Evolutionary conservation across 2,113 vertebrate genomes (phyloP).

Genomic region (Sylvietta virens): DNA sequence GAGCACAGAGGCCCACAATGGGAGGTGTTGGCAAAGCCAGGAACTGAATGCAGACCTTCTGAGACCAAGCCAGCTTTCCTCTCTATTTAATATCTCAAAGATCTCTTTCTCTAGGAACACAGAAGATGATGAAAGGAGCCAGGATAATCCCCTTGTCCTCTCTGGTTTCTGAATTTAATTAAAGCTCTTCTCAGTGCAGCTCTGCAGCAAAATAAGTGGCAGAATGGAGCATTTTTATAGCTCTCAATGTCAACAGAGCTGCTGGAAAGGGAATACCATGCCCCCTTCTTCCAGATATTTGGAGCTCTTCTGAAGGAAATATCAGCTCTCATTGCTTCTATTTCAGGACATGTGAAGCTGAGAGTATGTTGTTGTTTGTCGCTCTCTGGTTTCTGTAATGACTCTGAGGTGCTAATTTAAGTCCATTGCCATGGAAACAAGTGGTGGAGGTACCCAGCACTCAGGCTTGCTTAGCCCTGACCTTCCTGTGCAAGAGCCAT

Average conservation of each 20-base stretch:
- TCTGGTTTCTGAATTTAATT: constrained; percentile 2
- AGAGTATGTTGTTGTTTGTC: constrained; percentile 22
- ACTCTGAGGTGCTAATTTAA: constrained; percentile 54
- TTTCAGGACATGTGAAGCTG: constrained; percentile 14
- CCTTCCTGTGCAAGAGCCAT: not conserved
- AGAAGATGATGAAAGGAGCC: constrained; percentile 3
- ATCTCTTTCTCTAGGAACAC: not conserved
- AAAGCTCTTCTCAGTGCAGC: not conserved
- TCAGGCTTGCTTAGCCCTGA: constrained; percentile 21
- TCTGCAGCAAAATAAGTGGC: not conserved
- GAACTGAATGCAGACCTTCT: not conserved
- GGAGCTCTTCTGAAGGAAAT: constrained; percentile 9
- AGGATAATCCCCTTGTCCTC: constrained; percentile 7
- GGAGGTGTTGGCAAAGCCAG: not conserved
- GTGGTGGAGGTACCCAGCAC: not conserved
- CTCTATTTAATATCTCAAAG: not conserved
- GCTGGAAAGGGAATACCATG: not conserved
- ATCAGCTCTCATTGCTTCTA: constrained; percentile 15
- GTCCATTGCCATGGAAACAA: constrained; percentile 60
- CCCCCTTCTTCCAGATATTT: not conserved
- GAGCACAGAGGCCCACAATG: not conserved
- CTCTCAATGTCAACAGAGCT: not conserved
- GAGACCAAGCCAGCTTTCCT: not conserved
- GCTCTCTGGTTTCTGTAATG: constrained; percentile 20
- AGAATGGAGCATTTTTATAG: not conserved